Conservation (phyloP, 2,797 vertebrate species). For the Caiman crocodilus region DNA sequence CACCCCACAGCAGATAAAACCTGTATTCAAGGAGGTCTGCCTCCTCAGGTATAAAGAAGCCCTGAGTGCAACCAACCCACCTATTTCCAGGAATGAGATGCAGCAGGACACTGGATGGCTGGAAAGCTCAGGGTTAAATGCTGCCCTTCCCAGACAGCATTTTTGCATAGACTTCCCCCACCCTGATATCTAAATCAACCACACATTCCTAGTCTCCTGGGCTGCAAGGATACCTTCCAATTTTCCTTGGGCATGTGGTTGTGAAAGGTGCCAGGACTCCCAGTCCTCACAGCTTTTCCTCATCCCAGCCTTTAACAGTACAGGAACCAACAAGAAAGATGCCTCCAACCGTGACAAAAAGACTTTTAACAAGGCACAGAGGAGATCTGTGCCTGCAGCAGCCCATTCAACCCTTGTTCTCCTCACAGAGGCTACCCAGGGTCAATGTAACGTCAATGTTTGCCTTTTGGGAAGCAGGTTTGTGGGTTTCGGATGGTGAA, state of each 20-base stretch:
- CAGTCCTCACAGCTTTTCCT: not conserved
- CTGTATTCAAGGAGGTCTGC: accelerated
- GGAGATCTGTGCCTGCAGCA: not conserved
- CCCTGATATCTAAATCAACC: not conserved
- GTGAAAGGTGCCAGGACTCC: accelerated
- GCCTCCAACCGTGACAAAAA: not conserved
- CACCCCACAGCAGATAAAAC: accelerated
- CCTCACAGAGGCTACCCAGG: not conserved
- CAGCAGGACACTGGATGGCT: no score
- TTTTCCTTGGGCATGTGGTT: accelerated
- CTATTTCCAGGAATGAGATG: no score
- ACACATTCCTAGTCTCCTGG: not conserved
- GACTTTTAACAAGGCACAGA: accelerated
- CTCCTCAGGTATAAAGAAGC: accelerated
- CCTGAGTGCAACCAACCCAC: accelerated
- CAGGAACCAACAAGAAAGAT: not conserved
- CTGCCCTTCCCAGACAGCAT: accelerated
- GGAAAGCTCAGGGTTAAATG: not conserved
- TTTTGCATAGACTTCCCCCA: not conserved
- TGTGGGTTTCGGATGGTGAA: accelerated
- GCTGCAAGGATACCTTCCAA: not conserved
- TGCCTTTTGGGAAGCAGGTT: not conserved
- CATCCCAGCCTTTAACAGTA: accelerated
- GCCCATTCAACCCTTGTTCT: accelerated
- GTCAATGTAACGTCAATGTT: not conserved